Evolutionary conservation across 2,797 vertebrate genomes (phyloP).

Genomic region (Coendou prehensilis): DNA sequence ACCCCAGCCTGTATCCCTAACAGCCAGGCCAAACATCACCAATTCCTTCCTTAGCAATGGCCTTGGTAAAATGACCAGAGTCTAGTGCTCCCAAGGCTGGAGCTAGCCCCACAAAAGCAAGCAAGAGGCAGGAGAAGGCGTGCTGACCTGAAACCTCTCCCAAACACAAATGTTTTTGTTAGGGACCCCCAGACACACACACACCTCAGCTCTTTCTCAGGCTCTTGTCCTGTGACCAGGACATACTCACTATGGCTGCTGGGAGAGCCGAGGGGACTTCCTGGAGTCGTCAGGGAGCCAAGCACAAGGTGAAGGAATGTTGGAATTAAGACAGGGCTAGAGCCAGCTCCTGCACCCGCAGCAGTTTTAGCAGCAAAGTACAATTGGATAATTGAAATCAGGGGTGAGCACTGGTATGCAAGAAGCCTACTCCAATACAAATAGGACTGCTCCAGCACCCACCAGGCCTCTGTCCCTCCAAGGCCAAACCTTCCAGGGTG

Average conservation of each 20-base stretch:
- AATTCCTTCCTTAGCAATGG: not conserved
- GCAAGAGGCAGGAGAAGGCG: not conserved
- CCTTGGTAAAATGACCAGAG: not conserved
- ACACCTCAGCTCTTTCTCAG: not conserved
- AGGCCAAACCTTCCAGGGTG: not conserved
- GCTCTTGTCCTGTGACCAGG: not conserved
- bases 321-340: slow-evolving; percentile 52
- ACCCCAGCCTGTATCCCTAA: not conserved
- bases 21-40: not conserved
- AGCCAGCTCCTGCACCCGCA: slow-evolving; percentile 48
- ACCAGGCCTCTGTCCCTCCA: not conserved
- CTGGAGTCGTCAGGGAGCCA: not conserved
- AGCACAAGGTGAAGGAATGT: not conserved
- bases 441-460: not conserved
- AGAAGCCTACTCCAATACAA: slow-evolving; percentile 58
- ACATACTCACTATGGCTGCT: not conserved
- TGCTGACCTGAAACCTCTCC: not conserved
- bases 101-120: not conserved
- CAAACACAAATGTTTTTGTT: slow-evolving; percentile 27
- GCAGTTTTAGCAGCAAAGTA: slow-evolving; percentile 68
- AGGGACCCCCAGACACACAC: not conserved
- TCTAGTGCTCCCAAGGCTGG: not conserved
- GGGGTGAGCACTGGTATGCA: slow-evolving; percentile 46
- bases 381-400: slow-evolving; percentile 80
- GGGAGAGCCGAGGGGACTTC: not conserved